Evolutionary conservation across 2,113 vertebrate species (phyloP), one percentile per base, ranked within the genome.

Genomic region (Urocitellus parryii): DNA sequence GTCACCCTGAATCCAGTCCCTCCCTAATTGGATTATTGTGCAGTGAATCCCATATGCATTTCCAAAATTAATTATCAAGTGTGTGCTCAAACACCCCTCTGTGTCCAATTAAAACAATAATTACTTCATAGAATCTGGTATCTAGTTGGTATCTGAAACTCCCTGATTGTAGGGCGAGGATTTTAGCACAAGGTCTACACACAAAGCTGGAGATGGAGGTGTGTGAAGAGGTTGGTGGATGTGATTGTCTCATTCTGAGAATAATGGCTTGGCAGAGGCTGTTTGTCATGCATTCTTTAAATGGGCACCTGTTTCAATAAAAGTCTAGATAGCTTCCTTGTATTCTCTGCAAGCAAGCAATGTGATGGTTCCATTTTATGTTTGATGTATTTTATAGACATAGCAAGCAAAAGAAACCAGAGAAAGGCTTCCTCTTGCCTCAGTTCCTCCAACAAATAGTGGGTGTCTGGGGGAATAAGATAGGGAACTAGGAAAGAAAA

Each of bases 1-100:
- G 1, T 17, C 20, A 79, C 8, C 6, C 24, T 58, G 29, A 48
- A 22, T 37, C 20, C 11, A 67, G 8, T 1, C 5, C 16, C 5
- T 84, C 16, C 42, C 29, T 14, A 70, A 0, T 0, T 37, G 51
- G 5, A 8, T 85, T 87, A 27, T 37, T 80, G 24, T 65, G 25
- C 18, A 78, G 8, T 39, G 85, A 51, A 78, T 73, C 89, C 58
- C 27, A 10, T 37, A n/a, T 68, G 2, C n/a, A 72, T 84, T 91
- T 96, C 68, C 29, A 82, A 92, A 92, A 72, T 48, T 8, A 77
- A 84, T 13, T 39, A 80, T 37, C 25, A n/a, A 79, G 72, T 82
- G 2, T 80, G 61, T 8, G 61, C 2, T 73, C n/a, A 72, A 37
- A 79, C 1, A n/a, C 24, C 9, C 73, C 25, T 32, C 39, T 37